Percentiles rank a stretch among this genome's conserved stretches.
phyloP scores from a whole-genome alignment of 2,888 invertebrate genomes.

The Drosophila barbarae region DNA sequence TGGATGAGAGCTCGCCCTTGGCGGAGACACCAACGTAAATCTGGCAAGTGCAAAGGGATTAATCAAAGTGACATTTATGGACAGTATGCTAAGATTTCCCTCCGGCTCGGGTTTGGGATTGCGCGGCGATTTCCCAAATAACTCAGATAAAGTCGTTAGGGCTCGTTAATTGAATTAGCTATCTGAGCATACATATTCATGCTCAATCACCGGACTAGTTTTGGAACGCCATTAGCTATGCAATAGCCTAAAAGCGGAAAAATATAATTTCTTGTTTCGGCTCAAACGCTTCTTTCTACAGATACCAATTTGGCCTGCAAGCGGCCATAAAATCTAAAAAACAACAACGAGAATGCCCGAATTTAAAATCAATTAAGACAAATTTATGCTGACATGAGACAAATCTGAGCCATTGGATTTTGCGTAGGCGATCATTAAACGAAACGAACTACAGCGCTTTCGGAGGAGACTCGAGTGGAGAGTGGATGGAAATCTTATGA shows the following conservation, averaged over 20 bases:
- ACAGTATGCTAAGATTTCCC: constrained; percentile 9
- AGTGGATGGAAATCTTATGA: constrained; percentile 7
- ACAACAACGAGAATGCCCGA: constrained; percentile 55
- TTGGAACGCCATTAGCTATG: constrained; percentile 57
- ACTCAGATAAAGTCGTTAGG: constrained; percentile 52
- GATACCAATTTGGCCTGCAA: constrained; percentile 56
- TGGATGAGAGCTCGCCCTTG: constrained; percentile 2
- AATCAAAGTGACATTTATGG: constrained; percentile 32
- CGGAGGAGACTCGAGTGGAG: constrained; percentile 4
- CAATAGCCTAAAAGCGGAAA: constrained; percentile 53
- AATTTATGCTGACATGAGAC: constrained; percentile 71
- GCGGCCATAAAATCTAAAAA: constrained; percentile 48
- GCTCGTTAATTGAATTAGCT: constrained; percentile 68
- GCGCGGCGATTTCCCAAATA: constrained; percentile 41
- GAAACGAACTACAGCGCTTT: constrained; percentile 47
- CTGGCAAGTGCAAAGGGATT: constrained; percentile 40
- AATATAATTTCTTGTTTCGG: constrained; percentile 47
- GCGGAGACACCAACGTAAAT: constrained; percentile 21
- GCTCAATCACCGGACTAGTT: constrained; percentile 52
- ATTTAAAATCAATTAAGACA: constrained; percentile 72
- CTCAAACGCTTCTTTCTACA: constrained; percentile 35
- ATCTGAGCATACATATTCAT: constrained; percentile 68
- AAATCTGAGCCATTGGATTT: constrained; percentile 54
- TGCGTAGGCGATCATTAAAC: constrained; percentile 60
- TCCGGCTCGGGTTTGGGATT: constrained; percentile 5